A percentile compares a stretch with the other conserved stretches of the same genome.
Evolutionary conservation across 2,797 vertebrate species (phyloP).

Genomic region (Cossypha caffra): DNA sequence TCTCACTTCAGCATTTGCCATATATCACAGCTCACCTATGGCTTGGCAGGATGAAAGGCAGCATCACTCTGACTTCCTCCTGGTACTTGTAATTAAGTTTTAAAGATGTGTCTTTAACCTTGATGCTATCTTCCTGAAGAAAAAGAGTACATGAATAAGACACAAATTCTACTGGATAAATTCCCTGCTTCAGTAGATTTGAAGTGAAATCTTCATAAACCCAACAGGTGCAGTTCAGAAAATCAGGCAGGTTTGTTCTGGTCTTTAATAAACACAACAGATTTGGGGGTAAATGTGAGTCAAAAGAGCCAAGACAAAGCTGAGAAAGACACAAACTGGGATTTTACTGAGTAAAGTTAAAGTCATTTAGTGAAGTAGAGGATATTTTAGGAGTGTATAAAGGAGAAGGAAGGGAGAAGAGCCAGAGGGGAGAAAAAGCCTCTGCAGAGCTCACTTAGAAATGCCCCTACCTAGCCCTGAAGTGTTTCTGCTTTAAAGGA

Average conservation of each 20-base stretch:
- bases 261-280: neutral
- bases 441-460: neutral
- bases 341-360: neutral
- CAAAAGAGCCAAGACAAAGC: neutral
- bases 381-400: neutral
- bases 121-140: neutral
- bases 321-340: neutral
- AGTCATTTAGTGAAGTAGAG: neutral
- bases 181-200: neutral
- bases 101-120: neutral
- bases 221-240: neutral
- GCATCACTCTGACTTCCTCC: neutral
- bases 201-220: neutral
- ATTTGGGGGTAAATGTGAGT: neutral
- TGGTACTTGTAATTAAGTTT: neutral
- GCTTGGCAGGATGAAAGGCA: neutral
- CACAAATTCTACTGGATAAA: neutral
- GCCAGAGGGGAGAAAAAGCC: accelerated
- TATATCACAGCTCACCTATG: neutral
- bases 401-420: neutral
- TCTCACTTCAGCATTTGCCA: neutral
- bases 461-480: neutral
- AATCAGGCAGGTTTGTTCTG: neutral
- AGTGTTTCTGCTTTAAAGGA: neutral
- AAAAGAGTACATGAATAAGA: neutral